Evolutionary conservation across 2,888 invertebrate species (phyloP).

Genomic region (Mycalesis mineus): DNA sequence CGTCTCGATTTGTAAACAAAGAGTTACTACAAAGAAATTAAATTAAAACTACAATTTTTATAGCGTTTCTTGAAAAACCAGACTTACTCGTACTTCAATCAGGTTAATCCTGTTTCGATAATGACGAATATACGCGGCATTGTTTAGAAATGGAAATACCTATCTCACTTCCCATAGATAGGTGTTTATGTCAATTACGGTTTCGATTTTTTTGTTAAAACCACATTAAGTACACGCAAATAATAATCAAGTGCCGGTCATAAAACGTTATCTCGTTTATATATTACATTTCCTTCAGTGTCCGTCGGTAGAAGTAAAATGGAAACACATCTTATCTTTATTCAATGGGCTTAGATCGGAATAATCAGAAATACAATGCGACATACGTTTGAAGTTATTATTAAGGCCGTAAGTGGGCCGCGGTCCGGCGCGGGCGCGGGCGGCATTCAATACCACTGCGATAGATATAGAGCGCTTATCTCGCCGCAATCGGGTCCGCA

Average conservation of each 20-base stretch:
- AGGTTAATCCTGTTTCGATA: slow-evolving; percentile 59
- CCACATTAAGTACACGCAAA: background rate
- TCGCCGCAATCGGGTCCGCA: slow-evolving; percentile 74
- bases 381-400: slow-evolving; percentile 73
- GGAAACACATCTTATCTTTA: slow-evolving; percentile 59
- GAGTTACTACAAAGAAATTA: slow-evolving; percentile 53
- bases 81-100: slow-evolving; percentile 57
- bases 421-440: slow-evolving; percentile 37
- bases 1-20: slow-evolving; percentile 31
- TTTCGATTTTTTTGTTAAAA: background rate
- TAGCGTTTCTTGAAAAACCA: slow-evolving; percentile 60
- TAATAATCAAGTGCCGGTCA: background rate
- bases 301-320: slow-evolving; percentile 30
- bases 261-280: background rate
- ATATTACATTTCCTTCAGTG: slow-evolving; percentile 20
- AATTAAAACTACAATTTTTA: slow-evolving; percentile 48
- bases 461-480: slow-evolving; percentile 70
- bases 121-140: slow-evolving; percentile 45
- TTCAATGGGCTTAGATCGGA: slow-evolving; percentile 69
- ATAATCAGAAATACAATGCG: slow-evolving; percentile 73
- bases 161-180: slow-evolving; percentile 4
- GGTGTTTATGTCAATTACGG: background rate
- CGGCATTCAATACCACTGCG: slow-evolving; percentile 61
- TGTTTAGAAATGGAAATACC: slow-evolving; percentile 44
- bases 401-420: slow-evolving; percentile 60